phyloP scores from a whole-genome alignment of 2,888 invertebrate species.

The Hecatera dysodea region DNA sequence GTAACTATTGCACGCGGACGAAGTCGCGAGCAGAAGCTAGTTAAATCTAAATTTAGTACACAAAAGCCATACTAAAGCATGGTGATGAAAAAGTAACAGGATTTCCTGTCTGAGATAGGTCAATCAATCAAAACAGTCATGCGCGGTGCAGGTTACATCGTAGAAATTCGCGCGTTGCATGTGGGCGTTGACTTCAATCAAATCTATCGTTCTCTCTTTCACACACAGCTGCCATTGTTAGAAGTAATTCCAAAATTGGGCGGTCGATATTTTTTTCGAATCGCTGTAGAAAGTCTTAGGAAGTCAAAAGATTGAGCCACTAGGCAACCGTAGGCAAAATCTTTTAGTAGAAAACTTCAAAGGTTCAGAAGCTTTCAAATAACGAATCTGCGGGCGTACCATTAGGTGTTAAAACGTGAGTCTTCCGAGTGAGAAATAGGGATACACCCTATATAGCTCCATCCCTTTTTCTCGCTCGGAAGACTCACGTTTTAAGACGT shows the following conservation, averaged over 20 bases:
- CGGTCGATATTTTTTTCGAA: neutral
- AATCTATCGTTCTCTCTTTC: neutral
- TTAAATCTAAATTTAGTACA: neutral
- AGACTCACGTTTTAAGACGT: too few relatives aligned
- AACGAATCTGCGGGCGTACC: too few relatives aligned
- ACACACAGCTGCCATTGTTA: neutral
- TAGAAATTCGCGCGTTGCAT: neutral
- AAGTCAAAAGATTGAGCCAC: neutral
- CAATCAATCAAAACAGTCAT: neutral
- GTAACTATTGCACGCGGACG: too few relatives aligned
- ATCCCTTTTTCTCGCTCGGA: too few relatives aligned
- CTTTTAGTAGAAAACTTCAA: neutral
- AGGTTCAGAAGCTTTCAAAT: too few relatives aligned
- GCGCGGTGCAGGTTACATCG: neutral
- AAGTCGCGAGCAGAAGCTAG: too few relatives aligned
- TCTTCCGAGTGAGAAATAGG: too few relatives aligned
- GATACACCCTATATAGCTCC: too few relatives aligned
- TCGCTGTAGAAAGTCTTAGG: neutral
- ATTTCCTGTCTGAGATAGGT: neutral
- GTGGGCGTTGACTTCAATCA: neutral
- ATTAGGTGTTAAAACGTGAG: too few relatives aligned
- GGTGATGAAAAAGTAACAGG: too few relatives aligned
- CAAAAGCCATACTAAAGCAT: neutral
- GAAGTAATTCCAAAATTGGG: neutral
- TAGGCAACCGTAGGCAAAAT: neutral